These are phyloP conservation scores for Calyptomena viridis DNA, from an alignment of 2,113 vertebrate species.

Conservation along the genomic window DNA sequence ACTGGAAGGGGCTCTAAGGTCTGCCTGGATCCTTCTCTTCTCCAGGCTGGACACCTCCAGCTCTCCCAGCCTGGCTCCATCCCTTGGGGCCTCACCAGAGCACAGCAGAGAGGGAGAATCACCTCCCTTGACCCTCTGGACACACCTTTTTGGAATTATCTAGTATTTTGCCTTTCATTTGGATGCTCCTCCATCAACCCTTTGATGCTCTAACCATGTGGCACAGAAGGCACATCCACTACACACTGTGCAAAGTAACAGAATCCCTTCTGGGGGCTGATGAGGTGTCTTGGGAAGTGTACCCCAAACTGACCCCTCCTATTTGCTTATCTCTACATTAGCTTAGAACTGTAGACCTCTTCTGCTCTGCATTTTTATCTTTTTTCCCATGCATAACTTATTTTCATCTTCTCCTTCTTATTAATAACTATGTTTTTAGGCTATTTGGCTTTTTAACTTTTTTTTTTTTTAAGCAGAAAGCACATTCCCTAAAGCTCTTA, in stretches of 20 bases:
- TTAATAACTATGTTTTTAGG: neutral
- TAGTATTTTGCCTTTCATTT: neutral
- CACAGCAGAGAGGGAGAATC: neutral
- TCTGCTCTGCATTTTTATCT: neutral
- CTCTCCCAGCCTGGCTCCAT: neutral
- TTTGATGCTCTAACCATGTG: neutral
- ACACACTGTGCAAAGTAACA: rapidly evolving
- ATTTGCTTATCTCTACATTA: neutral
- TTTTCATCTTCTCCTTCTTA: neutral
- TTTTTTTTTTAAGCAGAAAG: neutral
- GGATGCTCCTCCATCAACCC: neutral
- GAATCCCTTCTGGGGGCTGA: neutral
- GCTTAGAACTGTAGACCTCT: neutral
- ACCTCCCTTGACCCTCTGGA: neutral
- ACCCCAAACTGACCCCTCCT: neutral
- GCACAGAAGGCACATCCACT: neutral
- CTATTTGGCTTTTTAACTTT: neutral
- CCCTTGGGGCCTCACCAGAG: neutral
- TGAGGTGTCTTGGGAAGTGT: neutral
- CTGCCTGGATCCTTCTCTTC: neutral
- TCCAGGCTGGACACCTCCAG: neutral
- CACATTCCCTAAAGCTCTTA: neutral
- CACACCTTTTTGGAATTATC: neutral
- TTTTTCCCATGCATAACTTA: neutral
- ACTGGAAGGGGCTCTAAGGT: neutral